Conservation (phyloP, 2,797 vertebrate genomes). For the Sebastes iracundus region DNA sequence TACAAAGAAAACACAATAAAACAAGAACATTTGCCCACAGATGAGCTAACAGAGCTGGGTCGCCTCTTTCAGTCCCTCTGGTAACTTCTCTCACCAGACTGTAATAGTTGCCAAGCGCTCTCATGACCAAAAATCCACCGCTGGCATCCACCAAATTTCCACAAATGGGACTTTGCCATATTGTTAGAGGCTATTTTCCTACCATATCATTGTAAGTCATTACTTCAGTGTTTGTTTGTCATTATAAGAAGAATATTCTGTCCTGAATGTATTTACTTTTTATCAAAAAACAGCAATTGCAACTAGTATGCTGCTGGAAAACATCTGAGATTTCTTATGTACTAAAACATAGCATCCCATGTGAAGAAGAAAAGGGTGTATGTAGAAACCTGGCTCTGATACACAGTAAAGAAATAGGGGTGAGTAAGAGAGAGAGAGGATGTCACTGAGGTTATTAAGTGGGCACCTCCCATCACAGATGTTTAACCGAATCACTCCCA, state of each 20-base stretch:
- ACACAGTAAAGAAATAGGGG: slow-evolving; percentile 1
- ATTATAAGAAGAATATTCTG: background rate
- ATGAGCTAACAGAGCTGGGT: slow-evolving; percentile 11
- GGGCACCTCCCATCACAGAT: slow-evolving; percentile 65
- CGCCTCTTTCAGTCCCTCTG: slow-evolving; percentile 11
- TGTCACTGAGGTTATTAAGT: slow-evolving; percentile 51
- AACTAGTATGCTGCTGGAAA: background rate
- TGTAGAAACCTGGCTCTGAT: slow-evolving; percentile 3
- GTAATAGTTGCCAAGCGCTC: background rate
- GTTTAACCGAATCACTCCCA: slow-evolving; percentile 59
- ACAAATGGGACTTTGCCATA: slow-evolving; percentile 17
- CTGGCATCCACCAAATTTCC: slow-evolving; percentile 2
- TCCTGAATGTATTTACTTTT: background rate
- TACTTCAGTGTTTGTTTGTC: background rate
- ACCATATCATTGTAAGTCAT: background rate
- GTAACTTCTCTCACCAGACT: slow-evolving; percentile 1
- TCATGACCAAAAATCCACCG: slow-evolving; percentile 2
- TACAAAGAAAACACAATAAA: slow-evolving; percentile 1
- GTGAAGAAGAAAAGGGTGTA: background rate
- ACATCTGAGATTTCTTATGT: background rate
- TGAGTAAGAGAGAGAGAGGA: slow-evolving; percentile 21
- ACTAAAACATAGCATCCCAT: background rate
- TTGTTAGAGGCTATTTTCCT: background rate
- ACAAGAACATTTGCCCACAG: background rate
- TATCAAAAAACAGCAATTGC: background rate